phyloP scores from a whole-genome alignment of 2,113 vertebrate species.

The Nipponia nippon region DNA sequence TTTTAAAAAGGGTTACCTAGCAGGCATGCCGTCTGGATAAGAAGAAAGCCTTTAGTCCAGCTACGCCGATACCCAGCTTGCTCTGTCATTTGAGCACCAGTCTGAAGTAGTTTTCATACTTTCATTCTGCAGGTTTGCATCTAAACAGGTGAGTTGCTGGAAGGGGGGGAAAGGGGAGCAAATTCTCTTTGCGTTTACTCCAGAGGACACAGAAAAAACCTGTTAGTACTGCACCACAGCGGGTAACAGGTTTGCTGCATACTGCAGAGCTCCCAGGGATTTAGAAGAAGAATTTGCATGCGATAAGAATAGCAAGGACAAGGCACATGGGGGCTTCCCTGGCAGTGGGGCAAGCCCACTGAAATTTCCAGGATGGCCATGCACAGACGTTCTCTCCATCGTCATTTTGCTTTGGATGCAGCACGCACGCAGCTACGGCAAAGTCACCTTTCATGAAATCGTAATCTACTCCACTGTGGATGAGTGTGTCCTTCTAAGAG shows the following conservation, averaged over 20 bases:
- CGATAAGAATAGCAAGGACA: background rate
- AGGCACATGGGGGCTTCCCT: background rate
- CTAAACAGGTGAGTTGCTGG: background rate
- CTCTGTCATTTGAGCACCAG: background rate
- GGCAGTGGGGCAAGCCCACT: background rate
- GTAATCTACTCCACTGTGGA: background rate
- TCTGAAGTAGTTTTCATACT: background rate
- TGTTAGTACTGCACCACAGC: background rate
- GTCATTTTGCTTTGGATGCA: background rate
- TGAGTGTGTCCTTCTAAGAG: background rate
- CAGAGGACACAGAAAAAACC: background rate
- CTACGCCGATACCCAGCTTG: background rate
- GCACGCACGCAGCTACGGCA: rapidly evolving
- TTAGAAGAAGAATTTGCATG: background rate
- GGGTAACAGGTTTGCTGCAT: background rate
- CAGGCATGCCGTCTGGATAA: background rate
- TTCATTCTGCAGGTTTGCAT: background rate
- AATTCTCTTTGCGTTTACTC: background rate
- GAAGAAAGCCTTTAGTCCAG: background rate
- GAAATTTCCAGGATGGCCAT: background rate
- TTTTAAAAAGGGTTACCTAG: background rate
- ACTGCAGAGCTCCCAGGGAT: background rate
- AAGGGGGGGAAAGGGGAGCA: background rate
- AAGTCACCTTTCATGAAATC: background rate
- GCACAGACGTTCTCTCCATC: background rate